Conservation (phyloP, 1,140 invertebrate genomes). For the Leptinotarsa defecta region DNA sequence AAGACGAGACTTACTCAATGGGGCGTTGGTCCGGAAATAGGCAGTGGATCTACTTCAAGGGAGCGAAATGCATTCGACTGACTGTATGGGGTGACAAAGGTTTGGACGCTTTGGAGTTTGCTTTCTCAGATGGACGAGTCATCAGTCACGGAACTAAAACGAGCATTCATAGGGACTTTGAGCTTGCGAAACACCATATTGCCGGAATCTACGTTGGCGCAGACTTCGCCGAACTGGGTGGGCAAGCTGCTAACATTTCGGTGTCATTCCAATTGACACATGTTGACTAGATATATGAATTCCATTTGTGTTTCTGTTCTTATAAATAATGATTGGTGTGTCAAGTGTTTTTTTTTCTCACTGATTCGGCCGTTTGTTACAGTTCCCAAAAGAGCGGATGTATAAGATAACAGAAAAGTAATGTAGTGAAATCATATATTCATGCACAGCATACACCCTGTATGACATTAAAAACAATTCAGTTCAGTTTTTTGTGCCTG, state of each 20-base stretch:
- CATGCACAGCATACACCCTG: too few relatives aligned
- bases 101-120: constrained; percentile 9
- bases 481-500: too few relatives aligned
- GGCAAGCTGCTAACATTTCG: constrained; percentile 12
- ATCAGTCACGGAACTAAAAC: background rate
- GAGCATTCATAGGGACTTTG: background rate
- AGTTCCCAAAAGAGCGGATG: too few relatives aligned
- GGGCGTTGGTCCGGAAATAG: background rate
- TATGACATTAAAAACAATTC: too few relatives aligned
- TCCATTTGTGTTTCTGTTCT: too few relatives aligned
- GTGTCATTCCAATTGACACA: constrained; percentile 9
- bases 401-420: too few relatives aligned
- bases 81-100: background rate
- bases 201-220: background rate
- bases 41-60: background rate
- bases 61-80: background rate
- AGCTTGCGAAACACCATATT: constrained; percentile 12
- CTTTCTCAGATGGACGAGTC: constrained; percentile 7
- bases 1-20: background rate
- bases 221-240: background rate
- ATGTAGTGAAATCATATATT: too few relatives aligned
- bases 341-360: too few relatives aligned
- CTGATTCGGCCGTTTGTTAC: too few relatives aligned
- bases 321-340: too few relatives aligned
- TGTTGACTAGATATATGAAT: background rate